These are phyloP conservation scores for Caprella mutica DNA, from an alignment of 2,888 invertebrate genomes.

Conservation along the genomic window DNA sequence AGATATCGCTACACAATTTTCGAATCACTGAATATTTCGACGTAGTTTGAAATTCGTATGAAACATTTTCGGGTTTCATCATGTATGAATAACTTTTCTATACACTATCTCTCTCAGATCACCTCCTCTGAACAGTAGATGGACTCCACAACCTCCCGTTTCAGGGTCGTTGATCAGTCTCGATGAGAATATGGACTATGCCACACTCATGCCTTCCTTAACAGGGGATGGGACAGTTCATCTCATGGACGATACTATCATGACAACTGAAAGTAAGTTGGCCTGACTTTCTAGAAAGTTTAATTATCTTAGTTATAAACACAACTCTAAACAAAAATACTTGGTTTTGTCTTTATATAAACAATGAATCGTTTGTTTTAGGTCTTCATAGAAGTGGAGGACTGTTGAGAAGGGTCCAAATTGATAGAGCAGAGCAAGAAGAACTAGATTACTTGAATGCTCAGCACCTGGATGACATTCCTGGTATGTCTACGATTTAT, in stretches of 20 bases:
- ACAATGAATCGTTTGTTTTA: not conserved
- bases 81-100: not conserved
- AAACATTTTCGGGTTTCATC: not conserved
- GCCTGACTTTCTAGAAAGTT: not conserved
- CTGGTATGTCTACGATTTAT: not conserved
- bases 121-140: constrained; percentile 9
- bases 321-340: not conserved
- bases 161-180: constrained; percentile 80
- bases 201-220: constrained; percentile 53
- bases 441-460: not conserved
- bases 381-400: not conserved
- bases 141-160: constrained; percentile 42
- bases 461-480: not conserved
- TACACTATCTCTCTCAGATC: too few species aligned
- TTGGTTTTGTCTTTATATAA: not conserved
- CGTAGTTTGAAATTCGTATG: not conserved
- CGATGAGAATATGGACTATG: constrained; percentile 77
- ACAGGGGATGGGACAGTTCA: constrained; percentile 53
- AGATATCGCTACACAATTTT: too few species aligned
- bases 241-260: constrained; percentile 56
- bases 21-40: constrained; percentile 39
- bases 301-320: not conserved
- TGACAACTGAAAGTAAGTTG: constrained; percentile 44
- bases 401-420: not conserved
- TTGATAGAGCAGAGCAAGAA: not conserved